These are phyloP conservation scores for Trissolcus brochymenae DNA, from an alignment of 2,888 invertebrate species.

Conservation along the genomic window DNA sequence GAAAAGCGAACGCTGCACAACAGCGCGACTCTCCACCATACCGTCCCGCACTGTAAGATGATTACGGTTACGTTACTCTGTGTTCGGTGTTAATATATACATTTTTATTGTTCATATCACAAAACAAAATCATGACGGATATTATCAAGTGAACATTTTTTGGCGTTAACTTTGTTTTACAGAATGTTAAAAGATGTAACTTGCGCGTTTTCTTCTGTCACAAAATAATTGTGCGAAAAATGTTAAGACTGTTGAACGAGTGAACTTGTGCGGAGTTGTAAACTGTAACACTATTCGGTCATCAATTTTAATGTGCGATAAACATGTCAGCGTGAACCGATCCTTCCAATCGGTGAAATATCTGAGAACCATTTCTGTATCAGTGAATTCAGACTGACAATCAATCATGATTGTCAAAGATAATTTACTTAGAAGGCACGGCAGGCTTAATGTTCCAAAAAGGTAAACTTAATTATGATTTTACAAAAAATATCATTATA, in stretches of 20 bases:
- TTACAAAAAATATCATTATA: background rate
- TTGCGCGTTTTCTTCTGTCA: no score
- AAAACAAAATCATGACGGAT: background rate
- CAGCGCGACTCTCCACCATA: slow-evolving; percentile 45
- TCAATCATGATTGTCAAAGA: slow-evolving; percentile 56
- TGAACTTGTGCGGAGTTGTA: background rate
- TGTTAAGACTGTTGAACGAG: background rate
- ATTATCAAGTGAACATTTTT: background rate
- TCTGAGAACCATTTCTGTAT: slow-evolving; percentile 9
- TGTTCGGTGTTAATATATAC: slow-evolving; percentile 28
- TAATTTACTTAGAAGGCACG: slow-evolving; percentile 53
- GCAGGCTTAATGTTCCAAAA: slow-evolving; percentile 56
- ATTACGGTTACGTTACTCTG: slow-evolving; percentile 51
- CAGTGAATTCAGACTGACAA: slow-evolving; percentile 12
- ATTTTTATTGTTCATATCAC: background rate
- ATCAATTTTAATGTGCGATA: slow-evolving; percentile 33
- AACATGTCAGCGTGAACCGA: slow-evolving; percentile 13
- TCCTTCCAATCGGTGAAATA: slow-evolving; percentile 19
- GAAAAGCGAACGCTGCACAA: slow-evolving; percentile 58
- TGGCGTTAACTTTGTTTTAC: background rate
- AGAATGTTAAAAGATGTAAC: no score
- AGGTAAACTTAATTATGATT: slow-evolving; percentile 27
- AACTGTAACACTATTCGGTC: slow-evolving; percentile 1
- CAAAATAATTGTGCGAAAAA: background rate
- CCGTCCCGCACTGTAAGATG: slow-evolving; percentile 63